Conservation (phyloP, 2,113 vertebrate genomes). For the Siniperca chuatsi region DNA sequence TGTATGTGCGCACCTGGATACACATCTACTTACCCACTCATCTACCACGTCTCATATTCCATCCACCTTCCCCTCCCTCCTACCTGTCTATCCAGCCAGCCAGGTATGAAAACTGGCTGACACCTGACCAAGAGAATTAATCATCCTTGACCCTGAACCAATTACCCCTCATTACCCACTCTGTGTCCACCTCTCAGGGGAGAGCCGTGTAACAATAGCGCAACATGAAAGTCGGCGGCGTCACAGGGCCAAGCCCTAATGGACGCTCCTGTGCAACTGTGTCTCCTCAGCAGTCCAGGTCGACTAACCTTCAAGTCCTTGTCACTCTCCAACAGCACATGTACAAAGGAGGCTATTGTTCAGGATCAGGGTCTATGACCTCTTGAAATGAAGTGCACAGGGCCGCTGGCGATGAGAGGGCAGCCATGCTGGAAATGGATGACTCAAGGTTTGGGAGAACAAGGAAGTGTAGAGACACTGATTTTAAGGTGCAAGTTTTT, state of each 20-base stretch:
- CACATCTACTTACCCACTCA: conserved; percentile 27
- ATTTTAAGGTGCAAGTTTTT: not conserved
- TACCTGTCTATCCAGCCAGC: conserved; percentile 63
- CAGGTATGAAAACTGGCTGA: conserved; percentile 79
- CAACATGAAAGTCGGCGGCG: conserved; percentile 77
- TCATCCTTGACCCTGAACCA: conserved; percentile 85
- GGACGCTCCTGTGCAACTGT: conserved; percentile 56
- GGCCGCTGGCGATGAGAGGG: conserved; percentile 33
- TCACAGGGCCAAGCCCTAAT: conserved; percentile 70
- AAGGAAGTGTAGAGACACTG: conserved; percentile 5
- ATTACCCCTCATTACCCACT: conserved; percentile 85
- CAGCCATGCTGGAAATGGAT: conserved; percentile 23
- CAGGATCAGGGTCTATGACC: conserved; percentile 63
- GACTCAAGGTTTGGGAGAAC: conserved; percentile 3
- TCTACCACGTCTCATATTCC: conserved; percentile 55
- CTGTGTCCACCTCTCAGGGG: conserved; percentile 72
- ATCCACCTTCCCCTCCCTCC: conserved; percentile 36
- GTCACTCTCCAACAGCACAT: conserved; percentile 64
- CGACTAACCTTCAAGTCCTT: conserved; percentile 72
- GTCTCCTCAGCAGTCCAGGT: conserved; percentile 71
- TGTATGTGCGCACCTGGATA: not conserved
- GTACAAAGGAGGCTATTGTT: conserved; percentile 80
- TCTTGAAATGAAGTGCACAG: conserved; percentile 61
- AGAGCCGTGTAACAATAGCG: conserved; percentile 73
- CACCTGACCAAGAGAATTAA: conserved; percentile 85